These are phyloP conservation scores for Mastacembelus armatus DNA, from an alignment of 2,797 vertebrate genomes.

Conservation along the genomic window DNA sequence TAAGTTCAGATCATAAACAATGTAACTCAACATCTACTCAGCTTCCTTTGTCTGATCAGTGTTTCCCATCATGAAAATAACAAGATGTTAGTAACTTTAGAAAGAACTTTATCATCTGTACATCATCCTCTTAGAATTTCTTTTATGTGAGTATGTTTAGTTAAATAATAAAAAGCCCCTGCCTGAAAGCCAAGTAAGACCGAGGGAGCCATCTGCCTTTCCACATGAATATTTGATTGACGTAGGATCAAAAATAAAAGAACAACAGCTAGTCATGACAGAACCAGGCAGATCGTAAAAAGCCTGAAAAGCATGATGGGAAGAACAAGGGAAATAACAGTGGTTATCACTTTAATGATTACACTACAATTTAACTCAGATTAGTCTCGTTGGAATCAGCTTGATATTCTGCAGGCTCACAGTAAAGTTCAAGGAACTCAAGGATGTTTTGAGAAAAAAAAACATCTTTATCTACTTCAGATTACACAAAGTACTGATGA, in stretches of 20 bases:
- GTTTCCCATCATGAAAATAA: background rate
- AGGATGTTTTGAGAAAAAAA: conserved; percentile 20
- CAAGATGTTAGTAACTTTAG: background rate
- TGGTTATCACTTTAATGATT: conserved; percentile 28
- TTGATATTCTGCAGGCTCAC: conserved; percentile 37
- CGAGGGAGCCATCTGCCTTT: conserved; percentile 44
- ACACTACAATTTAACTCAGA: conserved; percentile 23
- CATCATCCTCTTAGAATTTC: conserved; percentile 6
- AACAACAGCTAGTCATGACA: conserved; percentile 34
- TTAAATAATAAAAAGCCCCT: conserved; percentile 17
- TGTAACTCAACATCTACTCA: conserved; percentile 19
- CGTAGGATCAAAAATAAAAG: conserved; percentile 56
- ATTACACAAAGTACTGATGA: conserved; percentile 17
- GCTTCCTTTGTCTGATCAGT: background rate
- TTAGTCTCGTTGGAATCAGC: conserved; percentile 20
- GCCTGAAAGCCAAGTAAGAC: conserved; percentile 49
- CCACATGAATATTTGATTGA: conserved; percentile 69
- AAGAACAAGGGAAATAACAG: conserved; percentile 42
- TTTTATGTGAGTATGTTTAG: background rate
- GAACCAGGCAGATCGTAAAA: conserved; percentile 14
- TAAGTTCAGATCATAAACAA: no score
- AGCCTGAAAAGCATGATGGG: background rate
- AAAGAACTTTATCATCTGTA: conserved; percentile 1
- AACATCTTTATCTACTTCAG: background rate
- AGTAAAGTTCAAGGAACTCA: conserved; percentile 29